Evolutionary conservation across 2,797 vertebrate genomes (phyloP), one percentile per base, ranked within the genome.

Genomic region (Malacoctenus gilli): DNA sequence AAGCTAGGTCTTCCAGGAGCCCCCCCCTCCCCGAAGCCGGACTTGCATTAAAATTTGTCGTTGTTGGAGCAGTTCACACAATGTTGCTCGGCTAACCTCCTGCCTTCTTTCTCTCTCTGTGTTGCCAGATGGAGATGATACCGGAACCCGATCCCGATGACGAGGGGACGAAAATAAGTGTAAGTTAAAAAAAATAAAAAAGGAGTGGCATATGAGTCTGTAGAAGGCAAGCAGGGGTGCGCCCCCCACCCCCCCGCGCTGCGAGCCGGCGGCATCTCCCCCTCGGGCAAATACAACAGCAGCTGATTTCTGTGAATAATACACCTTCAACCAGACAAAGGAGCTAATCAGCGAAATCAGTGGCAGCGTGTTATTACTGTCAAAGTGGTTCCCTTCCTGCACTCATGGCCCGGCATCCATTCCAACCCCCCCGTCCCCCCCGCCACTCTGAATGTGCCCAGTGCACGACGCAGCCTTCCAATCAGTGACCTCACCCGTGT

Each of bases 121-220:
- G 15, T 84, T 71, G 28, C 28, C 88, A 96, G 95, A 93, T 94
- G 90, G 94, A 95, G 82, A 85, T 95, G 72, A 72, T 93, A 70
- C 91, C 92, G 25, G 94, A 95, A 73, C 81, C 91, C 35, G 94
- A 97, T 80, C 93, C 93, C 18, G 94, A 96, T 68, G 93, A 87
- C 8, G 95, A 97, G 30, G 95, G 95, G 62, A 95, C 95, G n/a
- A 98, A 98, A 90, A 97, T 98, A 89, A 98, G 95, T 69, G 95
- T 97, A 92, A 95, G 95, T 85, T 43, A 12, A 63, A n/a, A n/a
- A n/a, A n/a, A n/a, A n/a, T n/a, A n/a, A n/a, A n/a, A n/a, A 47
- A 18, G 51, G 8, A 38, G 6, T 5, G 8, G 39, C 46, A 8
- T 7, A 9, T 5, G 25, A 28, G 9, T 9, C 6, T 5, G 4